Evolutionary conservation across 2,888 invertebrate species (phyloP).

Genomic region (Melanotus villosus): DNA sequence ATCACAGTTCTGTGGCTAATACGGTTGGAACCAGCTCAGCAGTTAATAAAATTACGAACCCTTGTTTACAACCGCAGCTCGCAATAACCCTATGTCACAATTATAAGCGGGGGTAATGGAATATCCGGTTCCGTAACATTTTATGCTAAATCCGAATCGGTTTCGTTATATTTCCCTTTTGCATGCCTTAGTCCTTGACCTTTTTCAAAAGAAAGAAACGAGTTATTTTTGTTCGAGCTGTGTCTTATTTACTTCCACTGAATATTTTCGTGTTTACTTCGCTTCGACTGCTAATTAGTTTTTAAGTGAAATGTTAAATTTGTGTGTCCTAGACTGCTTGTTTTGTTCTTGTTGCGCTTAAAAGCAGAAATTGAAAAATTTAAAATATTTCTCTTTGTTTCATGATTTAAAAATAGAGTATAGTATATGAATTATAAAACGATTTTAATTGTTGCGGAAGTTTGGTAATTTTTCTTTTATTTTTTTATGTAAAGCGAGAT

Average conservation of each 20-base stretch:
- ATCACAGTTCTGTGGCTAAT: conserved; percentile 29
- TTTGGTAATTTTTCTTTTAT: too few relatives aligned
- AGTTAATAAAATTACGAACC: conserved; percentile 37
- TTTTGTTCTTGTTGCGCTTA: too few relatives aligned
- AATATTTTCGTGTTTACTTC: conserved; percentile 1
- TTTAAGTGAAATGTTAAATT: too few relatives aligned
- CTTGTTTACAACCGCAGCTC: conserved; percentile 33
- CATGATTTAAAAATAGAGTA: too few relatives aligned
- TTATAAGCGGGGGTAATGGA: conserved; percentile 27
- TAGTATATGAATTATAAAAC: too few relatives aligned
- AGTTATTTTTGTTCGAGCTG: background rate
- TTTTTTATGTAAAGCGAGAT: too few relatives aligned
- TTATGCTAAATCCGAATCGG: conserved; percentile 25
- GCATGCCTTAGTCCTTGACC: conserved; percentile 3
- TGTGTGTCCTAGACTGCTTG: too few relatives aligned
- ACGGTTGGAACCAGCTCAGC: conserved; percentile 24
- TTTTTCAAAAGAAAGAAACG: background rate
- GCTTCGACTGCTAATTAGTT: too few relatives aligned
- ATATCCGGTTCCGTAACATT: conserved; percentile 18
- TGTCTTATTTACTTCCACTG: background rate
- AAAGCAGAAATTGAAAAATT: too few relatives aligned
- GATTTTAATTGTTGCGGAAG: too few relatives aligned
- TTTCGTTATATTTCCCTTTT: conserved; percentile 3
- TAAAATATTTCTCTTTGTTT: too few relatives aligned
- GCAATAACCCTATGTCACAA: conserved; percentile 38